phyloP scores from a whole-genome alignment of 2,113 vertebrate species.

The Macquaria australasica region DNA sequence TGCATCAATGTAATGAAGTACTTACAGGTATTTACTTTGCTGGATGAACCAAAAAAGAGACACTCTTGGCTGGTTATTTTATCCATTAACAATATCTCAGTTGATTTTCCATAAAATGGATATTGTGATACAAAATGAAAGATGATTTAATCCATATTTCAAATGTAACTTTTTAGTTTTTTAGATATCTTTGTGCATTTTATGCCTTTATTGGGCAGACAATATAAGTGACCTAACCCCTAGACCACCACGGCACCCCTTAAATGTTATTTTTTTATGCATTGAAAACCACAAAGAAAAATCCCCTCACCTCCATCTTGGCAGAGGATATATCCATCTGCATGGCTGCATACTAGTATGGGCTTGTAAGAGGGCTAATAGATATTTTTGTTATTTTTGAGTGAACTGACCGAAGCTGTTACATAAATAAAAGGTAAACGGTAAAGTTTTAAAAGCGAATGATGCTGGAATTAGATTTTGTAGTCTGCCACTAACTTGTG shows the following conservation, averaged over 20 bases:
- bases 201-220: neutral
- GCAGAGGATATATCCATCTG: neutral
- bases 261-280: neutral
- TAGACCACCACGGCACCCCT: neutral
- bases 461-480: neutral
- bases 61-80: neutral
- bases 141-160: neutral
- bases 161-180: neutral
- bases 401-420: neutral
- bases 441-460: neutral
- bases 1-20: neutral
- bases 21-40: too few relatives aligned
- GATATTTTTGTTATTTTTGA: neutral
- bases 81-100: too few relatives aligned
- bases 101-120: neutral
- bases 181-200: neutral
- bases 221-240: neutral
- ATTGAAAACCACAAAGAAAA: neutral
- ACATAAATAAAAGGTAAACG: neutral
- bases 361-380: neutral
- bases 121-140: neutral
- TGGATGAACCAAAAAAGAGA: neutral
- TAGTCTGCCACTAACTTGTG: neutral
- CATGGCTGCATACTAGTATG: neutral
- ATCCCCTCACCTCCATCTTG: neutral